A percentile compares a stretch with the other conserved stretches of the same genome.
Evolutionary conservation across 1,140 invertebrate species (phyloP).

Genomic region (Brachionus plicatilis): DNA sequence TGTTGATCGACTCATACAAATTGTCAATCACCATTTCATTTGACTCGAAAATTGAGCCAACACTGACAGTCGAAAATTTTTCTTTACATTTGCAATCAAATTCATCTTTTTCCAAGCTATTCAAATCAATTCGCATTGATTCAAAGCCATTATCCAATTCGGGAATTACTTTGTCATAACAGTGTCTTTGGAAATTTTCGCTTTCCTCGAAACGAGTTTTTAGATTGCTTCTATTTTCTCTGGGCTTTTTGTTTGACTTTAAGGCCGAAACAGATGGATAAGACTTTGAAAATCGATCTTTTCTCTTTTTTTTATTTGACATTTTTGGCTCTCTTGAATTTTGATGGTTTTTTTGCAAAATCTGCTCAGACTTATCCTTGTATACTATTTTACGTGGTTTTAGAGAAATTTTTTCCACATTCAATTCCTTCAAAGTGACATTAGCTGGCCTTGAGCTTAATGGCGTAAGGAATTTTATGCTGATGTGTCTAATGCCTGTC

Average conservation of each 20-base stretch:
- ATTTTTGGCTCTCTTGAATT: background rate
- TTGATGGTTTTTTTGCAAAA: background rate
- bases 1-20: background rate
- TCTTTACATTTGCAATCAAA: background rate
- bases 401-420: background rate
- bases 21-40: slow-evolving; percentile 28
- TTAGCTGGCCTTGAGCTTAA: background rate
- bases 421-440: background rate
- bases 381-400: background rate
- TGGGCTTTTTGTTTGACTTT: background rate
- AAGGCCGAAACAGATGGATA: background rate
- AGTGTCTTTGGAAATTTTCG: background rate
- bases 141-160: slow-evolving; percentile 23
- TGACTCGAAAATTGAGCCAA: slow-evolving; percentile 5
- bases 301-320: background rate
- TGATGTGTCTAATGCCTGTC: background rate
- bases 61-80: background rate
- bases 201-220: background rate
- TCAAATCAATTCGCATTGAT: slow-evolving; percentile 7
- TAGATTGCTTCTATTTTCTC: background rate
- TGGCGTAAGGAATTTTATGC: background rate
- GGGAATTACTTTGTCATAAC: background rate
- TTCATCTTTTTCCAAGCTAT: background rate
- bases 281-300: background rate
- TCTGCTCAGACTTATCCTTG: slow-evolving; percentile 5